These are phyloP conservation scores for Crotophaga sulcirostris DNA, from an alignment of 2,113 vertebrate genomes.

Conservation along the genomic window DNA sequence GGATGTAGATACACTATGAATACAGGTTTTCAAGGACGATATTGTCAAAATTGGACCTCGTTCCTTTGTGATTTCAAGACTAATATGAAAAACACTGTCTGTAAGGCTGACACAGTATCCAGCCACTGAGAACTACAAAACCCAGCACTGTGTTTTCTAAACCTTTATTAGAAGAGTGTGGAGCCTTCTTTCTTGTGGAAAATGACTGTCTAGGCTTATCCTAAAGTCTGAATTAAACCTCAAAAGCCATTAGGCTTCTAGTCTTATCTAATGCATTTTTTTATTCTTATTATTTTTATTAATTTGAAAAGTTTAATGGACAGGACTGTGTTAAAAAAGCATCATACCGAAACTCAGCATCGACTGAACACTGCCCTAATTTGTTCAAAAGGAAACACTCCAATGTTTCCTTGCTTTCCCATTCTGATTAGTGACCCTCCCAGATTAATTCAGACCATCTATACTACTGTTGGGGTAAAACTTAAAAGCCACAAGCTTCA, in stretches of 20 bases:
- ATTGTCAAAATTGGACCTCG: not conserved
- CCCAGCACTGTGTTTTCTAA: accelerated
- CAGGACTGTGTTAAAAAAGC: not conserved
- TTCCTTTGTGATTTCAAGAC: not conserved
- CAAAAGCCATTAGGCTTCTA: not conserved
- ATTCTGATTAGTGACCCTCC: not conserved
- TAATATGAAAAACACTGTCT: not conserved
- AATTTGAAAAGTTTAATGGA: not conserved
- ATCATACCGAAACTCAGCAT: not conserved
- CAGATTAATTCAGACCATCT: not conserved
- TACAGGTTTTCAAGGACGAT: not conserved
- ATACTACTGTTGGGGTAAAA: not conserved
- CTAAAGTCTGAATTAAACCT: not conserved
- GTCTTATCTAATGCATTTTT: not conserved
- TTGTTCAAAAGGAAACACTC: not conserved
- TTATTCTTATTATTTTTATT: not conserved
- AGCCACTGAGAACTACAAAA: not conserved
- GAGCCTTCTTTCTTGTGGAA: not conserved
- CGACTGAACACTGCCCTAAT: not conserved
- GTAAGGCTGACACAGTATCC: not conserved
- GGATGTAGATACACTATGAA: not conserved
- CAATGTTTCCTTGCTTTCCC: not conserved
- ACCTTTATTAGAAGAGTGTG: not conserved
- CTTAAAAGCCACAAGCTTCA: not conserved
- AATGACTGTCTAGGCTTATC: not conserved